phyloP scores from a whole-genome alignment of 2,888 invertebrate species.

The Craniophora ligustri region DNA sequence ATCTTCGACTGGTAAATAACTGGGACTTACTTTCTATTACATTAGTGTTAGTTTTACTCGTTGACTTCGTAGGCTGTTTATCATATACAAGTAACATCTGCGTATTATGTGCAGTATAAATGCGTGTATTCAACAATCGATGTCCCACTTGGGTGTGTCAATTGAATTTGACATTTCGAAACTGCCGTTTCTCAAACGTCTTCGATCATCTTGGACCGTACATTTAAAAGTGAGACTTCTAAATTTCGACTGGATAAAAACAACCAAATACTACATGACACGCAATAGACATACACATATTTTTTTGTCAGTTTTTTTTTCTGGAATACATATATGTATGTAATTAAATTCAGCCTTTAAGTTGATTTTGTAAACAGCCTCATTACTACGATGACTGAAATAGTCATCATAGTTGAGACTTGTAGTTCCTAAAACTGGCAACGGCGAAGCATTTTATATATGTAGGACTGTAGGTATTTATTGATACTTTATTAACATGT shows the following conservation, averaged over 20 bases:
- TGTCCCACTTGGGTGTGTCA: slow-evolving; percentile 4
- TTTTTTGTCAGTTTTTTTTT: too few relatives aligned
- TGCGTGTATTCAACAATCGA: slow-evolving; percentile 20
- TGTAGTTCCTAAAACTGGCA: not conserved
- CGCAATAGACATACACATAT: too few relatives aligned
- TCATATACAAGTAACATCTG: slow-evolving; percentile 31
- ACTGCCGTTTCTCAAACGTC: slow-evolving; percentile 6
- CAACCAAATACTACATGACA: too few relatives aligned
- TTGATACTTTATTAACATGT: slow-evolving; percentile 13
- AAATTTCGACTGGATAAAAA: too few relatives aligned
- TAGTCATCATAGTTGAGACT: not conserved
- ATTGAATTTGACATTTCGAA: slow-evolving; percentile 26
- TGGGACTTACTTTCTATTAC: slow-evolving; percentile 48
- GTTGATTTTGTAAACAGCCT: not conserved
- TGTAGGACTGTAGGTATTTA: too few relatives aligned
- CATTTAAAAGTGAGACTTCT: too few relatives aligned
- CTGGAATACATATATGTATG: too few relatives aligned
- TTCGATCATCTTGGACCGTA: not conserved
- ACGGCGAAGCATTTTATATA: slow-evolving; percentile 1
- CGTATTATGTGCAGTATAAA: slow-evolving; percentile 1
- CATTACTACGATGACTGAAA: too few relatives aligned
- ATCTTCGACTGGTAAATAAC: slow-evolving; percentile 28
- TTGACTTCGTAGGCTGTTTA: slow-evolving; percentile 40
- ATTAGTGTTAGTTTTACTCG: slow-evolving; percentile 37
- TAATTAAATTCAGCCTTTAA: too few relatives aligned